phyloP scores from a whole-genome alignment of 2,888 invertebrate species.

The Stenoptilia bipunctidactyla region DNA sequence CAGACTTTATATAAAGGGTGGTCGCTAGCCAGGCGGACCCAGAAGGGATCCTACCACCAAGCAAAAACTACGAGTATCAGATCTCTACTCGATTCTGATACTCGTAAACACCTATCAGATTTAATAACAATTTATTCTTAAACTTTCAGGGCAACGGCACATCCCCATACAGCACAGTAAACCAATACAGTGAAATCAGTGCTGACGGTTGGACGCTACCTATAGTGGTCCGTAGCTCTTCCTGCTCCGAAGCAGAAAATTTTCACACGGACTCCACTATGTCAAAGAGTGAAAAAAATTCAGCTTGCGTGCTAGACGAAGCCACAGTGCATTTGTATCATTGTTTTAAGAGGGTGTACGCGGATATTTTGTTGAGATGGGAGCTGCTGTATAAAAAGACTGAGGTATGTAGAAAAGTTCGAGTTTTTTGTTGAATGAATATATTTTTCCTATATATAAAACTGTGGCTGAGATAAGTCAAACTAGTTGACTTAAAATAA shows the following conservation, averaged over 20 bases:
- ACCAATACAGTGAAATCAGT: constrained; percentile 78
- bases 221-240: constrained; percentile 78
- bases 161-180: constrained; percentile 93
- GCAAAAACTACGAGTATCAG: too few species aligned
- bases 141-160: constrained; percentile 74
- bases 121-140: too few species aligned
- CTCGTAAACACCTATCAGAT: too few species aligned
- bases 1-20: too few species aligned
- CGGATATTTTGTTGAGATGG: constrained; percentile 90
- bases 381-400: constrained; percentile 83
- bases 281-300: constrained; percentile 41
- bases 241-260: constrained; percentile 89
- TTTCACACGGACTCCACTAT: constrained; percentile 54
- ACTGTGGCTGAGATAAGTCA: too few species aligned
- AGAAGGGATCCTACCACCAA: too few species aligned
- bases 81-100: too few species aligned
- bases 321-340: constrained; percentile 76
- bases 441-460: too few species aligned
- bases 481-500: too few species aligned
- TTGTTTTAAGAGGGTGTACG: constrained; percentile 88
- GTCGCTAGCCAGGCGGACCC: too few species aligned
- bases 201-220: constrained; percentile 81
- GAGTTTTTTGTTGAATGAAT: too few species aligned
- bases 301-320: constrained; percentile 53
- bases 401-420: constrained; percentile 75